Conservation (phyloP, 2,797 vertebrate genomes). For the Amphiprion clarkii region DNA sequence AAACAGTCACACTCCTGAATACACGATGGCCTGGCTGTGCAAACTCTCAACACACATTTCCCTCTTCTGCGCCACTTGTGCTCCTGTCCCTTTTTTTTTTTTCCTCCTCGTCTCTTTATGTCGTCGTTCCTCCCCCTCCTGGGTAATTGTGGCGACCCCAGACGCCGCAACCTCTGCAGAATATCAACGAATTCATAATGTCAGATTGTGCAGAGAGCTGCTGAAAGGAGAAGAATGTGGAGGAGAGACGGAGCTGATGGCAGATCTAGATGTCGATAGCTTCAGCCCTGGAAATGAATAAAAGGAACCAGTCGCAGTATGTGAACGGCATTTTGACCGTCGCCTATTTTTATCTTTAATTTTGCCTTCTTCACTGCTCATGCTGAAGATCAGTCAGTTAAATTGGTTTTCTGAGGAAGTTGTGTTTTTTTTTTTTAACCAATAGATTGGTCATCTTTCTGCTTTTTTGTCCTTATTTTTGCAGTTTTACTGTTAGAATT, state of each 20-base stretch:
- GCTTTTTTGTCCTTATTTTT: too few species aligned
- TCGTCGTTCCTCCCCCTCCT: not conserved
- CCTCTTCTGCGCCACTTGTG: constrained; percentile 7
- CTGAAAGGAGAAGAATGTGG: constrained; percentile 17
- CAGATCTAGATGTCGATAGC: constrained; percentile 52
- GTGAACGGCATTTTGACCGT: constrained; percentile 1
- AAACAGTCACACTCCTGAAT: constrained; percentile 50
- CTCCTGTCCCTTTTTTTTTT: constrained; percentile 13
- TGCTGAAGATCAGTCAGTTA: not conserved
- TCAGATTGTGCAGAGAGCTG: constrained; percentile 48
- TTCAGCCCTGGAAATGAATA: constrained; percentile 21
- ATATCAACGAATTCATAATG: constrained; percentile 56
- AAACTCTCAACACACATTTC: constrained; percentile 38
- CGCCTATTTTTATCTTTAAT: not conserved
- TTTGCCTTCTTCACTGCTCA: not conserved
- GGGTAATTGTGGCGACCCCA: constrained; percentile 47
- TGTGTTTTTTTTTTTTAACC: too few species aligned
- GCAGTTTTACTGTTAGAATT: too few species aligned
- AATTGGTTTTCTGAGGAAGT: too few species aligned
- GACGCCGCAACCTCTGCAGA: constrained; percentile 63
- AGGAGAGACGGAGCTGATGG: constrained; percentile 31
- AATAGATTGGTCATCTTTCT: too few species aligned
- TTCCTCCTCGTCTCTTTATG: constrained; percentile 19
- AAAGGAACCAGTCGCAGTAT: not conserved
- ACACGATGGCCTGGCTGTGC: constrained; percentile 35